A percentile compares a stretch with the other conserved stretches of the same genome.
phyloP scores from a whole-genome alignment of 2,113 vertebrate genomes.

The Zapus hudsonius region DNA sequence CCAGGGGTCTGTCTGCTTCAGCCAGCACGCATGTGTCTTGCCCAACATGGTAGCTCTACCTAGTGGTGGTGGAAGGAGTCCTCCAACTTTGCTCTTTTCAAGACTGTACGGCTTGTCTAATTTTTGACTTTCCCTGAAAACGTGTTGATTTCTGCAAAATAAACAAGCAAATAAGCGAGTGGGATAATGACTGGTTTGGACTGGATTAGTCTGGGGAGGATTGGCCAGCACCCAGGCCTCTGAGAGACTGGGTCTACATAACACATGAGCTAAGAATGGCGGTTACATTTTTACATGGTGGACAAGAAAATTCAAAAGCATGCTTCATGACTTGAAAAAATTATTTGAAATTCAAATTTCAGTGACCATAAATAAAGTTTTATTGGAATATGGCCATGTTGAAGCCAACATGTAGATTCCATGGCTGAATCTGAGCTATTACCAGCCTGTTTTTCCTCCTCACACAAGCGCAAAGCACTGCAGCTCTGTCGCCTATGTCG shows the following conservation, averaged over 20 bases:
- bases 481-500: not conserved
- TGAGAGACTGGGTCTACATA: not conserved
- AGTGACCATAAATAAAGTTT: not conserved
- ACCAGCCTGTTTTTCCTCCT: not conserved
- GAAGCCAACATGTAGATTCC: fast-evolving
- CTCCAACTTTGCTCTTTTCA: no score
- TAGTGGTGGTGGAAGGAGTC: not conserved
- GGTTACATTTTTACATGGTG: not conserved
- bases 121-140: not conserved
- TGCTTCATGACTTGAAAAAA: not conserved
- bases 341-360: not conserved
- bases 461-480: not conserved
- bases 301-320: not conserved
- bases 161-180: not conserved
- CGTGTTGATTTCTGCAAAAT: not conserved
- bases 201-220: not conserved
- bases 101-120: fast-evolving
- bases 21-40: fast-evolving
- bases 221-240: not conserved
- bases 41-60: no score
- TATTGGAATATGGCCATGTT: not conserved
- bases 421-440: not conserved
- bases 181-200: not conserved
- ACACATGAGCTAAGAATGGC: conserved; percentile 36
- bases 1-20: no score